A percentile compares a stretch with the other conserved stretches of the same genome.
Evolutionary conservation across 1,140 invertebrate species (phyloP).

Genomic region (Neodiprion virginianus): DNA sequence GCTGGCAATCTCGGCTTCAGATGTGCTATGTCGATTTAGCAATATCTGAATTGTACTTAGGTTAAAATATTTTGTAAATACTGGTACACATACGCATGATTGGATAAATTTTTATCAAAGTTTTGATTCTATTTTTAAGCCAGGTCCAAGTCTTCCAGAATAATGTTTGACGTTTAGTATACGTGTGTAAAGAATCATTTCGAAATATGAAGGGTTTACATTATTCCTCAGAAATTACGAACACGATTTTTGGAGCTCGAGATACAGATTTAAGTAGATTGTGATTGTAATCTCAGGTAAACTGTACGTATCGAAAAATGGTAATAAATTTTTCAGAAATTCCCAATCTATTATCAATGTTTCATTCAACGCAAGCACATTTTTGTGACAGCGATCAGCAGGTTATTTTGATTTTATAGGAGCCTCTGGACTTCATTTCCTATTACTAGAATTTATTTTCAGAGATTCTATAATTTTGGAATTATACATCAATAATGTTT

Average conservation of each 20-base stretch:
- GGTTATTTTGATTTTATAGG: too few species aligned
- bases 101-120: background rate
- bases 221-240: too few species aligned
- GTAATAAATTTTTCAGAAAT: too few species aligned
- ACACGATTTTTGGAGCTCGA: too few species aligned
- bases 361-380: too few species aligned
- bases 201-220: too few species aligned
- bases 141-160: background rate
- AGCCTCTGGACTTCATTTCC: too few species aligned
- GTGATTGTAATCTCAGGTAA: too few species aligned
- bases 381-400: too few species aligned
- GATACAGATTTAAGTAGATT: too few species aligned
- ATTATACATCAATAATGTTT: background rate
- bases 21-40: slow-evolving; percentile 69
- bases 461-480: background rate
- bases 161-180: background rate
- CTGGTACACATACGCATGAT: background rate
- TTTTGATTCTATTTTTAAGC: background rate
- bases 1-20: slow-evolving; percentile 94
- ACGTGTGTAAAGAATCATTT: background rate
- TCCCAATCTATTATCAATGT: too few species aligned
- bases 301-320: too few species aligned
- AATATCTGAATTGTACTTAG: background rate
- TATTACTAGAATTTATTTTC: background rate
- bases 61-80: background rate